A percentile compares a stretch with the other conserved stretches of the same genome.
These are phyloP conservation scores for Anoplophora glabripennis DNA, from an alignment of 1,140 invertebrate species.

Conservation along the genomic window DNA sequence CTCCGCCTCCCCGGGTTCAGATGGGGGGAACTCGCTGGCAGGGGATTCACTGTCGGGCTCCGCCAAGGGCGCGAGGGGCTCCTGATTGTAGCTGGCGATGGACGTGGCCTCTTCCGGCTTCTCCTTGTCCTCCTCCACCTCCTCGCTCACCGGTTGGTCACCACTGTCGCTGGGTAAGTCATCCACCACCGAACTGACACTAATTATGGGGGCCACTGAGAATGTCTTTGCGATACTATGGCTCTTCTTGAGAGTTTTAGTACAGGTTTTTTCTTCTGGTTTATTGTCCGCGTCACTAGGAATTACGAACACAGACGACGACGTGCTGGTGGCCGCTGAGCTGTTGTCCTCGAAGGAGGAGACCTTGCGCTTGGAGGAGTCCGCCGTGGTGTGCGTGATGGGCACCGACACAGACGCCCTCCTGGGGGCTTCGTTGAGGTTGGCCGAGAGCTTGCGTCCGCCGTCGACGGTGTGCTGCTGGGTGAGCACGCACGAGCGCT, in stretches of 20 bases:
- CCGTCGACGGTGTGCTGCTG: constrained; percentile 62
- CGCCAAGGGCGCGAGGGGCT: constrained; percentile 58
- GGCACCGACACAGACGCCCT: constrained; percentile 51
- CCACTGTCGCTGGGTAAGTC: constrained; percentile 49
- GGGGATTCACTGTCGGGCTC: constrained; percentile 62
- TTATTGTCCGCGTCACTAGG: constrained; percentile 48
- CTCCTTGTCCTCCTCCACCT: constrained; percentile 1
- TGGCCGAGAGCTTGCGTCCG: constrained; percentile 47
- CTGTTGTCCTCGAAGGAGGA: constrained; percentile 50
- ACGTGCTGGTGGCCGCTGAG: constrained; percentile 41
- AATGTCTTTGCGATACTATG: constrained; percentile 46
- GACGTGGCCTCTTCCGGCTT: constrained; percentile 21
- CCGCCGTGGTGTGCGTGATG: constrained; percentile 38
- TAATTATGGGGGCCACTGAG: constrained; percentile 62
- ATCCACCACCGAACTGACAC: constrained; percentile 67
- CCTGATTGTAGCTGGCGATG: constrained; percentile 18
- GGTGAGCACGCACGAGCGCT: constrained; percentile 53
- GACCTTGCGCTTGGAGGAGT: constrained; percentile 44
- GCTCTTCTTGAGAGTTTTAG: constrained; percentile 43
- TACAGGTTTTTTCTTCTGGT: constrained; percentile 19
- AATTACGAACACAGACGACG: constrained; percentile 43
- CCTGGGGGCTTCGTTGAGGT: constrained; percentile 42
- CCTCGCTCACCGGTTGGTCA: constrained; percentile 26
- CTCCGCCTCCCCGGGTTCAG: constrained; percentile 27
- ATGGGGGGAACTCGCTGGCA: constrained; percentile 50